Conservation (phyloP, 1,140 invertebrate species). For the Grapholita molesta region DNA sequence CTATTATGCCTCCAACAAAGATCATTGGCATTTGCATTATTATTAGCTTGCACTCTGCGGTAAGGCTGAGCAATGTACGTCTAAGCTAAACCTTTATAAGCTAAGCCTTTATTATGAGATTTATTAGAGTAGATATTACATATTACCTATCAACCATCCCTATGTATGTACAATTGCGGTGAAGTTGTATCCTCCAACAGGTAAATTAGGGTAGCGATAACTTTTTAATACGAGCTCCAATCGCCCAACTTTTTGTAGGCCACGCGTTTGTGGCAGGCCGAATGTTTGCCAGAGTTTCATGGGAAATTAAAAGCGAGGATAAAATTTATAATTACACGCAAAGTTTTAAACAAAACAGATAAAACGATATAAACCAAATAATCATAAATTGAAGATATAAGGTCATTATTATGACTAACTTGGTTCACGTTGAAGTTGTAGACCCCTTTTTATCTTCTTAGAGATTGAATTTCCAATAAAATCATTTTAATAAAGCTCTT, state of each 20-base stretch:
- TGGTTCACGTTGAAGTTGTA: too few species aligned
- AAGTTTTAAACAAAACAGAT: neutral
- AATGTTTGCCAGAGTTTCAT: conserved; percentile 9
- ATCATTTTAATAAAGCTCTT: too few species aligned
- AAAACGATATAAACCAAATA: neutral
- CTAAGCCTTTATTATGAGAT: neutral
- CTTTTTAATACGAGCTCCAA: conserved; percentile 12
- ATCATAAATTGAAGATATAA: neutral
- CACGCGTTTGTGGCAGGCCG: conserved; percentile 7
- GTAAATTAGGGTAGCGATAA: conserved; percentile 12
- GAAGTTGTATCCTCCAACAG: conserved; percentile 5
- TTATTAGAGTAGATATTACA: neutral
- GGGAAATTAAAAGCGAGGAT: neutral
- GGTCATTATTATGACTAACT: too few species aligned
- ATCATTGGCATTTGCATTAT: neutral
- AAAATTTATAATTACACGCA: conserved; percentile 5
- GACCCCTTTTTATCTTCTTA: too few species aligned
- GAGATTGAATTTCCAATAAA: too few species aligned
- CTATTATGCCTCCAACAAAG: too few species aligned
- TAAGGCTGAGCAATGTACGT: neutral
- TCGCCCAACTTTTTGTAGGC: conserved; percentile 11
- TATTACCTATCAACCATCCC: neutral
- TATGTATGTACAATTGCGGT: neutral
- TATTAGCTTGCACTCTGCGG: neutral
- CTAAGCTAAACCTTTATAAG: neutral